These are phyloP conservation scores for Cololabis saira DNA, from an alignment of 2,113 vertebrate species.

Conservation along the genomic window DNA sequence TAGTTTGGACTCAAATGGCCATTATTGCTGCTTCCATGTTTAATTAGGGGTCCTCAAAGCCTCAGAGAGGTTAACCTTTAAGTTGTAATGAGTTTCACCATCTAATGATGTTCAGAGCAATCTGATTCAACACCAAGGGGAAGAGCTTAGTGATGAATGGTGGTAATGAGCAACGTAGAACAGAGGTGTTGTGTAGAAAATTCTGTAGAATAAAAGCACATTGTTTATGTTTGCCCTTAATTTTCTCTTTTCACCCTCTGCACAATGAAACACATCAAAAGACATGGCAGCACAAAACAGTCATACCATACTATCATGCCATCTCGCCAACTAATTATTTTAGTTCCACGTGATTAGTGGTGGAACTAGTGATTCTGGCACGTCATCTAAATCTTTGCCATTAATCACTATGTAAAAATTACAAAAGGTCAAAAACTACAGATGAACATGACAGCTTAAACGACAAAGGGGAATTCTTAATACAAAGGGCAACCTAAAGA, in stretches of 20 bases:
- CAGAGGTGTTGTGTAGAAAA: conserved; percentile 19
- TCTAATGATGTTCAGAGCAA: conserved; percentile 66
- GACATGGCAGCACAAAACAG: conserved; percentile 1
- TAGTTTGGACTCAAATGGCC: conserved; percentile 41
- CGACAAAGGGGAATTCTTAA: conserved; percentile 66
- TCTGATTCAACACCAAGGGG: conserved; percentile 51
- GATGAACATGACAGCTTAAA: conserved; percentile 71
- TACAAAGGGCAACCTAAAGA: conserved; percentile 70
- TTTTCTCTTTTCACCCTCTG: neutral
- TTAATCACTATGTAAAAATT: conserved; percentile 75
- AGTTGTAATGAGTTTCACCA: conserved; percentile 63
- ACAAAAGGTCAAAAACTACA: conserved; percentile 61
- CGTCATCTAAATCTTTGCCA: conserved; percentile 65
- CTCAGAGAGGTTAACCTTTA: conserved; percentile 70
- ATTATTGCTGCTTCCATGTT: conserved; percentile 56
- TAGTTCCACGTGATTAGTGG: conserved; percentile 62
- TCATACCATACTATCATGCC: conserved; percentile 21
- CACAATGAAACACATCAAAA: conserved; percentile 25
- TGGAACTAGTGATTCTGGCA: conserved; percentile 44
- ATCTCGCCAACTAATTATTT: conserved; percentile 47
- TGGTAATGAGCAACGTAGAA: conserved; percentile 38
- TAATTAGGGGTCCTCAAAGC: conserved; percentile 68
- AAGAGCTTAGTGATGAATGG: conserved; percentile 33
- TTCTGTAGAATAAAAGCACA: conserved; percentile 8
- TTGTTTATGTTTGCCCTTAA: conserved; percentile 2